Evolutionary conservation across 1,140 invertebrate genomes (phyloP), one percentile per base, ranked within the genome.

Genomic region (Cardiocondyla obscurior): DNA sequence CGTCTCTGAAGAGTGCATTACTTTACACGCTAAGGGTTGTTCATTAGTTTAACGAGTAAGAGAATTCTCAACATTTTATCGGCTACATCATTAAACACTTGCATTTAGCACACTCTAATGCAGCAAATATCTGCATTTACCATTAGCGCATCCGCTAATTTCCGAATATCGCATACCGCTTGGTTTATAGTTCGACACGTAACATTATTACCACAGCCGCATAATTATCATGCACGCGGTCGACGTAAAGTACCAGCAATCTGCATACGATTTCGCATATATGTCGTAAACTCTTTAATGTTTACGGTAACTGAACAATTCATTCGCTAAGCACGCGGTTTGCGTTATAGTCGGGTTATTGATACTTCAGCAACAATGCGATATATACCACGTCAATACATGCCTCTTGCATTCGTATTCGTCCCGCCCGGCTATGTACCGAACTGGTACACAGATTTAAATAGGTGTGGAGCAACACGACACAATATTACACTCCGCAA

Each of bases 281-380:
- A 69, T 30, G 36, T 67, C 74, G 74, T 79, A 55, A 79, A 79
- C 62, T 79, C 74, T 79, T 79, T 79, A 79, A 69, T 55, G 74
- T 79, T 79, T 79, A 79, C 62, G 25, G 44, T 79, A 69, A 79
- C 74, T 42, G 74, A 79, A 79, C 74, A 79, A 79, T 79, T 79
- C 65, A 79, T 79, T 36, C 60, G 42, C 74, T 79, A n/a, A 79
- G 25, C 62, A 79, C 36, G 49, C 42, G 74, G 44, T 79, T 77
- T 69, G 33, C 30, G 62, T 76, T 76, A 76, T 44, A 44, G 19
- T 14, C 30, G 39, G 42, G 73, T 69, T 79, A 79, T 79, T 79
- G 74, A 79, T 79, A 79, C 74, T 79, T 79, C 46, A 42, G 74
- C 30, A 79, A 79, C 62, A 79, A 79, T 69, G 46, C 62, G 39